Percentiles rank a stretch among this genome's conserved stretches.
Conservation (phyloP, 2,888 invertebrate genomes). For the Cryptocephalus primarius region DNA sequence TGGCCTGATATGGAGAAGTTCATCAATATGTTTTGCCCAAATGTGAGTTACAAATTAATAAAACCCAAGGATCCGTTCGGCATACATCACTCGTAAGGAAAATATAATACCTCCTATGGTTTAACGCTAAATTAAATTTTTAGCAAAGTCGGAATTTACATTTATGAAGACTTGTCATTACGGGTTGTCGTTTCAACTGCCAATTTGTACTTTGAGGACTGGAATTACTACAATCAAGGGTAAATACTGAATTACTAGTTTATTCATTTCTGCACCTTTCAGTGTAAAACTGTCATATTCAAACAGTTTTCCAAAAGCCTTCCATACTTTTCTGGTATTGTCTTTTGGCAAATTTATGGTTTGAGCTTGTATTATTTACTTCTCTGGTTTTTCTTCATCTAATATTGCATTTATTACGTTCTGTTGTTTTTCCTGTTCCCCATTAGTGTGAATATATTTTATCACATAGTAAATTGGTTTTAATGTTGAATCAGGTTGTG, state of each 20-base stretch:
- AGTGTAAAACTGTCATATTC: too few relatives aligned
- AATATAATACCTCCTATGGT: too few relatives aligned
- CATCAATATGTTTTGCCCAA: slow-evolving; percentile 44
- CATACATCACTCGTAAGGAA: slow-evolving; percentile 72
- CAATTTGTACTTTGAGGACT: slow-evolving; percentile 83
- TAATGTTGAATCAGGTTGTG: slow-evolving; percentile 57
- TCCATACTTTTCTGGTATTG: too few relatives aligned
- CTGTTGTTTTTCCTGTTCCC: not conserved
- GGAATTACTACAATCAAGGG: slow-evolving; percentile 92
- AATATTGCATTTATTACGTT: not conserved
- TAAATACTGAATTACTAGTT: slow-evolving; percentile 27
- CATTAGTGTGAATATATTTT: not conserved
- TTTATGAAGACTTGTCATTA: slow-evolving; percentile 71
- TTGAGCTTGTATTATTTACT: too few relatives aligned
- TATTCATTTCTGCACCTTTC: too few relatives aligned
- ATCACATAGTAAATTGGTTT: not conserved
- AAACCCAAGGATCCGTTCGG: slow-evolving; percentile 70
- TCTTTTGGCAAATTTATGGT: too few relatives aligned
- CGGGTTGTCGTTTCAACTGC: slow-evolving; percentile 85
- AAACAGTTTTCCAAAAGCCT: too few relatives aligned
- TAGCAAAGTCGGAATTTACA: slow-evolving; percentile 79
- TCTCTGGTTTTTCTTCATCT: too few relatives aligned
- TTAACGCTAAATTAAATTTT: slow-evolving; percentile 14
- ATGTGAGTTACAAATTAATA: slow-evolving; percentile 56
- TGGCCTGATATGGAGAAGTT: slow-evolving; percentile 36